phyloP scores from a whole-genome alignment of 2,113 vertebrate species.

The Anser brachyrhynchus region DNA sequence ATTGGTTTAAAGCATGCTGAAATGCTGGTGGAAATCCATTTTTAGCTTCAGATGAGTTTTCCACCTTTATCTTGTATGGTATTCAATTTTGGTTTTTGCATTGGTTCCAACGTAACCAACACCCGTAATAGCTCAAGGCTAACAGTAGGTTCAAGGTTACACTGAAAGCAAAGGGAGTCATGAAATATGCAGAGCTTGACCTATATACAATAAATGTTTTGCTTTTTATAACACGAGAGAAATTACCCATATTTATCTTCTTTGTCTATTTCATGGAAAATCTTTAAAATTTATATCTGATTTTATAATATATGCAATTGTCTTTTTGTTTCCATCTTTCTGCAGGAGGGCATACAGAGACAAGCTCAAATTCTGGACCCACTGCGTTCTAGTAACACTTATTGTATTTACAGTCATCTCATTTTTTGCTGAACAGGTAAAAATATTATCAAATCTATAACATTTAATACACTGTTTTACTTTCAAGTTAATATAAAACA shows the following conservation, averaged over 20 bases:
- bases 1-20: not conserved
- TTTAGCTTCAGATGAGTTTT: not conserved
- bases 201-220: not conserved
- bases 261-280: not conserved
- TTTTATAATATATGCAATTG: not conserved
- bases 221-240: not conserved
- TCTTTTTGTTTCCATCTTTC: constrained; percentile 52
- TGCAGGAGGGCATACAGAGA: constrained; percentile 93
- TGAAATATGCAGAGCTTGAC: not conserved
- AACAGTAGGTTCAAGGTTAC: not conserved
- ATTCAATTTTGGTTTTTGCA: no score
- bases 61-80: not conserved
- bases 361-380: constrained; percentile 98
- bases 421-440: constrained; percentile 98
- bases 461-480: not conserved
- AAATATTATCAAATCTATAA: not conserved
- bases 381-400: constrained; percentile 92
- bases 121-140: not conserved
- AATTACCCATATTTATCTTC: not conserved
- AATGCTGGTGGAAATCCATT: not conserved
- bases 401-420: constrained; percentile 95
- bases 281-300: not conserved
- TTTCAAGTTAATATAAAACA: not conserved
- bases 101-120: no score
- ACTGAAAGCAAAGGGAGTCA: not conserved